Evolutionary conservation across 2,113 vertebrate genomes (phyloP), one percentile per base, ranked within the genome.

Genomic region (Canis aureus): DNA sequence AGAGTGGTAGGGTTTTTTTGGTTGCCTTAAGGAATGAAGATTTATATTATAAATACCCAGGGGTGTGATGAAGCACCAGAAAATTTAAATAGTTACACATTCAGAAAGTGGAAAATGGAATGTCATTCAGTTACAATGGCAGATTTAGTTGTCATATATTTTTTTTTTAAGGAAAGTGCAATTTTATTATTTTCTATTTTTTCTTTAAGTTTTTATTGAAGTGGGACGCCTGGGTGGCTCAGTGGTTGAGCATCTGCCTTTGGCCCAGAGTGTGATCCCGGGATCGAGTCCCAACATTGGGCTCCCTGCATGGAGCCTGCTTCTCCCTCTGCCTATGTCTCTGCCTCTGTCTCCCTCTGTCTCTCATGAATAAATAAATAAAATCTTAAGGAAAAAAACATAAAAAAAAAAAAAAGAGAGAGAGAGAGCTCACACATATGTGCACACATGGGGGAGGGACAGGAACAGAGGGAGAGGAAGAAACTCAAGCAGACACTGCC

Each of bases 1-100:
- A 95, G 51, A 80, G 53, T 93, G 51, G 55, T 97, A 82, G 83
- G 11, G 73, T 97, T 97, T 57, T 91, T 95, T 93, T 96, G 53
- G 32, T 96, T 96, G 81, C 35, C 22, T 88, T 88, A 93, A 74
- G n/a, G 74, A 74, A 62, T 55, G 22, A 94, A 55, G 12, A 35
- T 89, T 94, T 94, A 53, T 97, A 17, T 82, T 95, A 11, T 57
- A 96, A 96, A 81, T 89, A 85, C 43, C 22, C 32, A 91, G 38
- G 27, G 17, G 32, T 43, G 8, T 71, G 86, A 64, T n/a, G 20
- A 66, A 82, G 5, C 49, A 53, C 25, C 8, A 13, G 51, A 84
- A 74, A 7, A 23, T 35, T 53, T 90, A 73, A 94, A 81, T 38
- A 83, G 85, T 85, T 64, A 29, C 2, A 67, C 29, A 66, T 79